A percentile compares a stretch with the other conserved stretches of the same genome.
Evolutionary conservation across 2,888 invertebrate species (phyloP).

Genomic region (Drosophila fungiperda): DNA sequence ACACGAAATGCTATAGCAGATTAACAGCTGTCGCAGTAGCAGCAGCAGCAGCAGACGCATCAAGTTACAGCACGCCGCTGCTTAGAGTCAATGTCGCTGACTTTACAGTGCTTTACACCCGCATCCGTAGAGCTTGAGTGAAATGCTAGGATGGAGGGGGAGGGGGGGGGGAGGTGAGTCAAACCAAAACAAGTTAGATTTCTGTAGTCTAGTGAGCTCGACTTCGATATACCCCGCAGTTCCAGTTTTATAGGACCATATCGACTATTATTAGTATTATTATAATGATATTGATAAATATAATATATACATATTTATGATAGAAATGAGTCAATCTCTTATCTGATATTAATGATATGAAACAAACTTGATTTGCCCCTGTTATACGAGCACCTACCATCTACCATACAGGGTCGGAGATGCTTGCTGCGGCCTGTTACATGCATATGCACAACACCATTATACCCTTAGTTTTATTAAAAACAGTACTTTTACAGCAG

Average conservation of each 20-base stretch:
- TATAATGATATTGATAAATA: neutral
- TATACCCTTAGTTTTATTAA: neutral
- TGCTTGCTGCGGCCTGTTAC: neutral
- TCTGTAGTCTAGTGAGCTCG: neutral
- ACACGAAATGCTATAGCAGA: constrained; percentile 33
- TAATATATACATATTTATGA: neutral
- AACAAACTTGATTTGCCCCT: neutral
- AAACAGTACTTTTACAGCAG: neutral
- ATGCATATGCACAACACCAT: neutral
- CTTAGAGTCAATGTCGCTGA: constrained; percentile 53
- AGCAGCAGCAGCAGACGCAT: constrained; percentile 17
- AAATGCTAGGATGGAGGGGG: neutral
- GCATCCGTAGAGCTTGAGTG: neutral
- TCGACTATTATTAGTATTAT: neutral
- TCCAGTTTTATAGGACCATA: neutral
- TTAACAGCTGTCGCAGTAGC: constrained; percentile 3
- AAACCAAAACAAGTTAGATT: neutral
- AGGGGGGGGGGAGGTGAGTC: constrained; percentile 4
- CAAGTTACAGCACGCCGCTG: constrained; percentile 28
- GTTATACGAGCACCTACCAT: neutral
- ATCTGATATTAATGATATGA: neutral
- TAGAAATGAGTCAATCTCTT: neutral
- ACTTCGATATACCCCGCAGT: no score
- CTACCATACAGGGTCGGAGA: neutral
- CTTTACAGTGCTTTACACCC: constrained; percentile 25